Percentiles rank a stretch among this genome's conserved stretches.
Conservation (phyloP, 2,797 vertebrate genomes). For the Coregonus suidteri region DNA sequence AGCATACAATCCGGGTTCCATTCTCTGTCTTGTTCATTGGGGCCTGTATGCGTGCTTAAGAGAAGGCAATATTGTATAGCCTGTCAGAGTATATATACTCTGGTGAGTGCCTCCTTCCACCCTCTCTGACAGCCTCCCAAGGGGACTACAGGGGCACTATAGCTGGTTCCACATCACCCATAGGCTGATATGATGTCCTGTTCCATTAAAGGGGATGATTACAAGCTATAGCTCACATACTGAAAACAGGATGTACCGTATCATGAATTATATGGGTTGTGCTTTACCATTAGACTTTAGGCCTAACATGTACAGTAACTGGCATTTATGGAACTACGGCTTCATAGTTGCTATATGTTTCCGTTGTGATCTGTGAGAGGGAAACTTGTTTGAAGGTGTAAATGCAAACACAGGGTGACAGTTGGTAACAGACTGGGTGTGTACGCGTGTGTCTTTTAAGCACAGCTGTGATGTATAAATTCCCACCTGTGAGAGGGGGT, state of each 20-base stretch:
- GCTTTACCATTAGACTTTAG: neutral
- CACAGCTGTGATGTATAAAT: neutral
- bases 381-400: neutral
- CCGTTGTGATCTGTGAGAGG: neutral
- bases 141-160: neutral
- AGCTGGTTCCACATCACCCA: neutral
- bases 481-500: neutral
- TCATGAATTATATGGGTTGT: neutral
- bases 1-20: neutral
- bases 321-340: neutral
- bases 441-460: neutral
- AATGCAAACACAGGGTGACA: neutral
- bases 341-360: neutral
- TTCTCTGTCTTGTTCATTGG: neutral
- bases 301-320: neutral
- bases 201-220: neutral
- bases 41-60: neutral
- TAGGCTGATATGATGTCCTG: neutral
- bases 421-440: neutral
- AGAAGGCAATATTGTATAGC: neutral
- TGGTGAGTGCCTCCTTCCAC: neutral
- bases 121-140: neutral
- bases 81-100: too few species aligned
- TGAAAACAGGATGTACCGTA: neutral
- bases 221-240: too few species aligned